A percentile compares a stretch with the other conserved stretches of the same genome.
Conservation (phyloP, 1,140 invertebrate genomes). For the Eurosta solidaginis region DNA sequence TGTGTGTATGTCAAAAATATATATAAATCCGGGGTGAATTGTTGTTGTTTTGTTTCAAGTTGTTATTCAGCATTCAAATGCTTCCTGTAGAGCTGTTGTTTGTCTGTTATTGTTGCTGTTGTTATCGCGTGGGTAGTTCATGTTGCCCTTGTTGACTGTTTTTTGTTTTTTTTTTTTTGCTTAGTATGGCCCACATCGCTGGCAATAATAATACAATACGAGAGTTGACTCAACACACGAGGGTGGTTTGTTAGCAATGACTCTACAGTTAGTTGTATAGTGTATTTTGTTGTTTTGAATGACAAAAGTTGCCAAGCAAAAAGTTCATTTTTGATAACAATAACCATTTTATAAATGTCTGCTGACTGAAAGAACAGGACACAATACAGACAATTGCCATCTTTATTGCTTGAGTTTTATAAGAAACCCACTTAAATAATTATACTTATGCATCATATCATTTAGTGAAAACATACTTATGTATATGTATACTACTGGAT, state of each 20-base stretch:
- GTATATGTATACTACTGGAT: not conserved
- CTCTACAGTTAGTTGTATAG: not conserved
- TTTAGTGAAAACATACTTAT: not conserved
- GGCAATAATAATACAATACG: not conserved
- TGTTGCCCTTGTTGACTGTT: not conserved
- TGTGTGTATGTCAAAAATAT: not conserved
- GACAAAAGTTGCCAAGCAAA: not conserved
- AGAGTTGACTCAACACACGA: not conserved
- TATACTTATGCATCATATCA: not conserved
- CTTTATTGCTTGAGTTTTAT: not conserved
- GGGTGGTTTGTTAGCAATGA: not conserved
- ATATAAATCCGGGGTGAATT: not conserved
- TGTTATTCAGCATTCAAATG: not conserved
- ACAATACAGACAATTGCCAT: not conserved
- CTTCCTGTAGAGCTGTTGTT: not conserved
- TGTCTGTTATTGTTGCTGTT: constrained; percentile 9
- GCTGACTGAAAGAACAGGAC: not conserved
- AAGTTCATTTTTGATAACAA: not conserved
- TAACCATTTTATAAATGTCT: constrained; percentile 16
- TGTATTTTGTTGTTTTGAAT: not conserved
- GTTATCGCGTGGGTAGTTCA: constrained; percentile 13
- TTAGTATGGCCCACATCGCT: not conserved
- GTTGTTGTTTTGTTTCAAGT: not conserved
- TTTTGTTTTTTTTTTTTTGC: not conserved
- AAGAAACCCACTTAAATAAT: not conserved